Base-by-base conservation (phyloP, 2,888 invertebrate genomes). In the Ectemnius cavifrons region DNA sequence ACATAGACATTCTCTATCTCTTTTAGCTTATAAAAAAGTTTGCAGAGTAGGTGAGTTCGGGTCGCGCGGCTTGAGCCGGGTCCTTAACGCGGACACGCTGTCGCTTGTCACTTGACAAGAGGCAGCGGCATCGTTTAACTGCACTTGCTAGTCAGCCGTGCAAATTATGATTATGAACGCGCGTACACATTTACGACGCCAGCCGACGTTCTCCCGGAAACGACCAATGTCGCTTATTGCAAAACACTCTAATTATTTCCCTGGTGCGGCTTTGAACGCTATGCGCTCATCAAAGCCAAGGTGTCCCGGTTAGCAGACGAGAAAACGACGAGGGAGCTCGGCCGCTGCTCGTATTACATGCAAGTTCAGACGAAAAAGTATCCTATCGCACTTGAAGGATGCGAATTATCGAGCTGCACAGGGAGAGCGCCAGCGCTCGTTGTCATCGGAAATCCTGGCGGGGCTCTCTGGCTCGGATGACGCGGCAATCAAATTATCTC, bases 401-500 rank as follows among this genome's bases (percentile, higher is more conserved):
- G 37, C 37, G 37, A 37, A 37, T 37, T 37, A 37, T 37, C 37
- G 37, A 37, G 37, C 8, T 37, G 23, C 23, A 23, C 23, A 23
- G 23, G 23, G 23, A 23, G 23, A 23, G 23, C 23, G 23, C 23
- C 23, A 23, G 23, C 23, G 37, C 37, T 37, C 37, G 71, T 63
- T 60, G 71, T 68, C 60, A 78, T 77, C 65, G 64, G 66, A 63
- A 79, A 71, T 74, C 74, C 73, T 77, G 72, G 47, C 74, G 71
- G 65, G 74, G 70, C 77, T 75, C 72, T 66, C 52, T 52, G 71
- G 56, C 47, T 57, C 67, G 73, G 77, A 75, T 73, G 72, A 63
- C 67, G 63, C n/a, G 63, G 66, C 77, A 75, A 79, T 81, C 73
- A 71, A 79, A 82, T 81, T 81, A 79, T 78, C 77, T 78, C 72